phyloP scores from a whole-genome alignment of 2,797 vertebrate genomes.

The Hemitrygon akajei region DNA sequence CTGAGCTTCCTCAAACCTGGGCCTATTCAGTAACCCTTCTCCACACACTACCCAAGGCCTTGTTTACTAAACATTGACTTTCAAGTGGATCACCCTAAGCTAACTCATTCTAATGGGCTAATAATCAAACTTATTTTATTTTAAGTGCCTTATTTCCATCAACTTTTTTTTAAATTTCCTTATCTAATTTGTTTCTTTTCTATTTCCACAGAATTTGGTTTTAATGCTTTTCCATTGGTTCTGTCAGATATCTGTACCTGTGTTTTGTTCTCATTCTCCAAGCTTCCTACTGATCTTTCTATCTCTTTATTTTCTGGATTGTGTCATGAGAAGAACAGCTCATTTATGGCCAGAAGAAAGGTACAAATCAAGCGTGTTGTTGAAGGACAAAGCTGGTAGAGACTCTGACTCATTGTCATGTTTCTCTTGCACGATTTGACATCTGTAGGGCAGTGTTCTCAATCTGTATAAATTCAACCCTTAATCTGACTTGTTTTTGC shows the following conservation, averaged over 20 bases:
- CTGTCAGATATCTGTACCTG: slow-evolving; percentile 53
- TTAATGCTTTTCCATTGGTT: slow-evolving; percentile 59
- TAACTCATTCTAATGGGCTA: background rate
- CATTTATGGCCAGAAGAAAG: slow-evolving; percentile 88
- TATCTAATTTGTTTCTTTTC: slow-evolving; percentile 69
- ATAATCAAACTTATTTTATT: background rate
- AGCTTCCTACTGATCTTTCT: slow-evolving; percentile 70
- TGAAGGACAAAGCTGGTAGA: background rate
- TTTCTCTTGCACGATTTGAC: background rate
- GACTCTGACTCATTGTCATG: background rate
- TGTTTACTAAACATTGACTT: background rate
- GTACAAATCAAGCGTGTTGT: slow-evolving; percentile 56
- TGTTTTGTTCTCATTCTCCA: slow-evolving; percentile 52
- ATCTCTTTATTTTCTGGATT: slow-evolving; percentile 63
- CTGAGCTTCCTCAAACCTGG: background rate
- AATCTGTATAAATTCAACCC: background rate
- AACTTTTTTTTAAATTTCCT: slow-evolving; percentile 42
- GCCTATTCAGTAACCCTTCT: background rate
- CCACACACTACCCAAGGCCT: background rate
- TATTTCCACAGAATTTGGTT: slow-evolving; percentile 70
- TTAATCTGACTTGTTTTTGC: background rate
- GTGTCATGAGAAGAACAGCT: slow-evolving; percentile 87
- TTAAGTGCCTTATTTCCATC: slow-evolving; percentile 11
- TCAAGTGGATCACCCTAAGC: background rate
- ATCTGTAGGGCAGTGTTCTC: background rate